Evolutionary conservation across 2,797 vertebrate genomes (phyloP).

Genomic region (Cyclopterus lumpus): DNA sequence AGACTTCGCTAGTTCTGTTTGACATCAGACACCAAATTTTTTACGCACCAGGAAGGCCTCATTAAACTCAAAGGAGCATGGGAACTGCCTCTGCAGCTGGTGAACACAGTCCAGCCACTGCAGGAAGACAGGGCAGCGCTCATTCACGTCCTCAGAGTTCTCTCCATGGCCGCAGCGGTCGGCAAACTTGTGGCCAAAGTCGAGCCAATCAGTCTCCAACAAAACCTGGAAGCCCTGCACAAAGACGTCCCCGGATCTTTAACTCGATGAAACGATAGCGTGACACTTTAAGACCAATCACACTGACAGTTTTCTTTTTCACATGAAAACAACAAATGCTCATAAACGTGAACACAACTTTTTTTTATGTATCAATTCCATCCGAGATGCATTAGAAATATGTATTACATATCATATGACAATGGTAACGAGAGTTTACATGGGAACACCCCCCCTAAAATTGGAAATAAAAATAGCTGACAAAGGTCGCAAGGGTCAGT

Average conservation of each 20-base stretch:
- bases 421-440: neutral
- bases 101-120: constrained; percentile 99
- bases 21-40: neutral
- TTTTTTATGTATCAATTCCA: neutral
- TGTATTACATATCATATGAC: neutral
- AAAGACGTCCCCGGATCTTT: neutral
- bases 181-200: constrained; percentile 98
- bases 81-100: constrained; percentile 98
- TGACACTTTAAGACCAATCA: neutral
- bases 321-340: neutral
- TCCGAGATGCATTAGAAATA: neutral
- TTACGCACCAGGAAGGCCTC: constrained; percentile 96
- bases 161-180: constrained; percentile 98
- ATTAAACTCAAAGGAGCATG: constrained; percentile 99
- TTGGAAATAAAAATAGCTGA: neutral
- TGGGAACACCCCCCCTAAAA: neutral
- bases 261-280: neutral
- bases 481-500: neutral
- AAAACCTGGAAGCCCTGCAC: constrained; percentile 93
- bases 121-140: constrained; percentile 97
- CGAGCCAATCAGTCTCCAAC: constrained; percentile 97
- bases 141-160: constrained; percentile 95
- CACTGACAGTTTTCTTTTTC: neutral
- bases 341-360: neutral
- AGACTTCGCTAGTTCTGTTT: neutral